These are phyloP conservation scores for Myrmecobius fasciatus DNA, from an alignment of 2,113 vertebrate genomes.

Conservation along the genomic window DNA sequence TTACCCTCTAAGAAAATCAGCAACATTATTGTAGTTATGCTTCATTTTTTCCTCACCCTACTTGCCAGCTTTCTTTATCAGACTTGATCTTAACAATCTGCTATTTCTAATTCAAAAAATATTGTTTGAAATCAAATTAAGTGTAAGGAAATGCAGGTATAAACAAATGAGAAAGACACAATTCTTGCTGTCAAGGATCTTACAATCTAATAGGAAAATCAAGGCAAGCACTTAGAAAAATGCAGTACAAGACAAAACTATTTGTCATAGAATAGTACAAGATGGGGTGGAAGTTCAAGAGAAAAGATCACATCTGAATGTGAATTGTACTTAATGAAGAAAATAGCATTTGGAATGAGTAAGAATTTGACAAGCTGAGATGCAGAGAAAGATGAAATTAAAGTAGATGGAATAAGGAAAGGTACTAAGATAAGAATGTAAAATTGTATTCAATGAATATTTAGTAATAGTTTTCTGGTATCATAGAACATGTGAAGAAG, in stretches of 20 bases:
- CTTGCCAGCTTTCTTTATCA: background rate
- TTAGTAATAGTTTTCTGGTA: background rate
- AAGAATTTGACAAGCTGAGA: background rate
- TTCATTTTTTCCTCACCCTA: background rate
- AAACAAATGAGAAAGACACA: background rate
- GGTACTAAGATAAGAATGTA: background rate
- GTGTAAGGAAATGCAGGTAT: background rate
- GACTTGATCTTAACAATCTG: background rate
- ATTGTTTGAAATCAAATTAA: background rate
- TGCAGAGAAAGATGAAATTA: background rate
- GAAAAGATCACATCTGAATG: background rate
- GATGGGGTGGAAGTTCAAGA: background rate
- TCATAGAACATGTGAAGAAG: background rate
- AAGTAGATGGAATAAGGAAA: background rate
- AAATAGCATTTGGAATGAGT: background rate
- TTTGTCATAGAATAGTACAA: background rate
- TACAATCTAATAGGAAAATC: background rate
- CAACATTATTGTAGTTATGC: background rate
- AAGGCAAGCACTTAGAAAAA: background rate
- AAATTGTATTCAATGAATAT: background rate
- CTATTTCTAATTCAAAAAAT: background rate
- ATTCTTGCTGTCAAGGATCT: background rate
- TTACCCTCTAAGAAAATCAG: background rate
- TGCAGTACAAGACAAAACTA: background rate
- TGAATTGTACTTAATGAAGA: background rate